Evolutionary conservation across 2,797 vertebrate species (phyloP), one percentile per base, ranked within the genome.

Genomic region (Tragelaphus oryx): DNA sequence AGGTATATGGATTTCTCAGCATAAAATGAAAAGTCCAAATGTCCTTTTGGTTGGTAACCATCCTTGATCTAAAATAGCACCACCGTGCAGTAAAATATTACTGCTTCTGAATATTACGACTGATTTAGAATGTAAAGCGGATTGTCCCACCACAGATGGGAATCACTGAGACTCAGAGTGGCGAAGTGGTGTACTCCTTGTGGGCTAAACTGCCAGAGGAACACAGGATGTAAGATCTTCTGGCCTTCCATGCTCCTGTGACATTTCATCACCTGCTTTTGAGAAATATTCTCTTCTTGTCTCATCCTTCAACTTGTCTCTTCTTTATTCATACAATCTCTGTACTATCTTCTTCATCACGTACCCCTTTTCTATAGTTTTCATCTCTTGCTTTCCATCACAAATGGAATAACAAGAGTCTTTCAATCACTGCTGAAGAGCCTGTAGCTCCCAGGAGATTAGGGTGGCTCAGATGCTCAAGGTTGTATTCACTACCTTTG

Each of bases 211-310:
- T 41, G 20, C 6, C 74, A 52, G 33, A 17, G 46, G 41, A 37
- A 24, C 8, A 37, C 14, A 50, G 54, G 26, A 30, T 0, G 8
- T 16, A 75, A 9, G 1, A 16, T 50, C 48, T 14, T 10, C 30
- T 9, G 11, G 22, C 14, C 48, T 28, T 4, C 4, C 2, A 9
- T 3, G 10, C 4, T 11, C 24, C 55, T 20, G 14, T 13, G 26
- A 28, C 0, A 0, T 41, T 13, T 68, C 37, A 37, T 20, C 14
- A 52, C 14, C 33, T 18, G 16, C 46, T 71, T 52, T 28, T 22
- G 8, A 55, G 46, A 60, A 68, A 75, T 4, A 17, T 2, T 28
- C 24, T 87, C 22, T 60, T 13, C 33, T 10, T 30, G 33, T 22
- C 33, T 54, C 20, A 24, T 30, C 24, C 68, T 82, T 87, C 28